Base-by-base conservation (phyloP, 2,888 invertebrate species). In the Hyalella azteca region DNA sequence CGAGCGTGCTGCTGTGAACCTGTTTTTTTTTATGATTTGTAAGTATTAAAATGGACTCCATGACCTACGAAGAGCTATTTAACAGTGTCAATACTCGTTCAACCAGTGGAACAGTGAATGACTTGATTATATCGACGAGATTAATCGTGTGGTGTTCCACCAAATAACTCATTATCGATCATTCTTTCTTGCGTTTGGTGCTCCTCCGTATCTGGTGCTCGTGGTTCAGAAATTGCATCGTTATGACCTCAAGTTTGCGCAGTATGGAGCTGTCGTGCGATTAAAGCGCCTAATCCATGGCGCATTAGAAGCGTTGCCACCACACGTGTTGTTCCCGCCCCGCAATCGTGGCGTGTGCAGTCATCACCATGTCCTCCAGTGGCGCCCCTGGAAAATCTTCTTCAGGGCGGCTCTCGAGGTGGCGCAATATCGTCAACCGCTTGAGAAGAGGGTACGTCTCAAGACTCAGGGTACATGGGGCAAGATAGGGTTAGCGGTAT, bases 401-500 rank as follows among this genome's bases (percentile, higher is more conserved):
- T 13, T 41, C 75, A 41, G 75, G 75, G 36, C 40, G 75, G 45
- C 45, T 75, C 3, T 75, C 75, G 45, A 75, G 75, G 45, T 75
- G 75, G 75, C 40, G 75, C 41, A 75, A 75, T 22, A 75, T 75
- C 36, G 75, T 75, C 75, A 75, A 75, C 45, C 40, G 75, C 15
- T 32, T 75, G 13, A 75, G 75, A 41, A 45, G 75, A 41, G 75
- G 75, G 75, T 75, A 45, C 7, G 75, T 75, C 36, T 2, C 2
- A 15, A 11, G 45, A 11, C 45, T 45, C 11, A 11, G 45, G 9
- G 45, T 45, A 15, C n/a, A n/a, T n/a, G n/a, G n/a, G n/a, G n/a
- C n/a, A n/a, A n/a, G n/a, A n/a, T n/a, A n/a, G n/a, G n/a, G n/a
- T n/a, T n/a, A n/a, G n/a, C n/a, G n/a, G n/a, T n/a, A n/a, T n/a